Evolutionary conservation across 2,888 invertebrate genomes (phyloP).

Genomic region (Chloromyia formosa): DNA sequence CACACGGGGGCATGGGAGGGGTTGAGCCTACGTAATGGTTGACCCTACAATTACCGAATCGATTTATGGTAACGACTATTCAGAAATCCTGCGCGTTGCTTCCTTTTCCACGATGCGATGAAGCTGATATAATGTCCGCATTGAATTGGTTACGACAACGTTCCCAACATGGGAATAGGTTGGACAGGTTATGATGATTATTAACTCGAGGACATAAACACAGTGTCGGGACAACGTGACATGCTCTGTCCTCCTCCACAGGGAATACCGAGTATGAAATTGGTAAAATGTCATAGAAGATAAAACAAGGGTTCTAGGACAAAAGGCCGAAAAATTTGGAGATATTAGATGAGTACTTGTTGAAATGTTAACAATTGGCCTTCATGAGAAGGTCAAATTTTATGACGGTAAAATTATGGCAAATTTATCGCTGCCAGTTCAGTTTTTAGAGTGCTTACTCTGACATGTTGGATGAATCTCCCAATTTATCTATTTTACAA

Average conservation of each 20-base stretch:
- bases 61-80: neutral
- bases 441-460: no score
- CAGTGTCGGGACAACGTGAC: constrained; percentile 15
- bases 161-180: neutral
- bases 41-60: neutral
- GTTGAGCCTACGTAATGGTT: neutral
- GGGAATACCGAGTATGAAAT: neutral
- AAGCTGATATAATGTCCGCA: no score
- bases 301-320: neutral
- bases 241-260: neutral
- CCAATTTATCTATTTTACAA: neutral
- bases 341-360: neutral
- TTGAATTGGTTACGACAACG: no score
- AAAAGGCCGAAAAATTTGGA: no score
- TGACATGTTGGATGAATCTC: neutral
- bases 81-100: no score
- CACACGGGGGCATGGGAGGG: neutral
- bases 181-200: neutral
- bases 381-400: neutral
- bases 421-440: no score
- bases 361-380: neutral
- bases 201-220: neutral
- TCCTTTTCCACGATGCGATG: no score
- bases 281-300: neutral
- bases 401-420: neutral